Evolutionary conservation across 2,113 vertebrate species (phyloP).

Genomic region (Prinia subflava): DNA sequence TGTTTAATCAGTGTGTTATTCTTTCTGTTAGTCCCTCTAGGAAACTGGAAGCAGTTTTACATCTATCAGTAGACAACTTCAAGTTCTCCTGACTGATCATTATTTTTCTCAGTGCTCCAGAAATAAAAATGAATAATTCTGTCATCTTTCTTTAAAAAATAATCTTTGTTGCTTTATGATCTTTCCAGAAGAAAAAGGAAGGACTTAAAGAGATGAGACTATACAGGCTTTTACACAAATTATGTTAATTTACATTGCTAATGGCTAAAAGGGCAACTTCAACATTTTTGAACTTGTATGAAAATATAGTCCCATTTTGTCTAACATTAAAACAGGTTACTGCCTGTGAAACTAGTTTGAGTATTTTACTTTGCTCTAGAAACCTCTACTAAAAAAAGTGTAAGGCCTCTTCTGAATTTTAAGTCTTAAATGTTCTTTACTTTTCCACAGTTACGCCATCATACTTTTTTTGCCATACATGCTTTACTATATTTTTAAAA

Average conservation of each 20-base stretch:
- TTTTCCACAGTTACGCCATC: background rate
- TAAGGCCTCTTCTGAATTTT: background rate
- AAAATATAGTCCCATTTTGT: background rate
- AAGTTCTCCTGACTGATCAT: background rate
- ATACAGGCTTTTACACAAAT: background rate
- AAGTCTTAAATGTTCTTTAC: background rate
- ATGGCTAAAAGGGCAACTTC: background rate
- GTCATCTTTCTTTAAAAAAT: background rate
- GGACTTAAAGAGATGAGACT: background rate
- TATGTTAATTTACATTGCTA: background rate
- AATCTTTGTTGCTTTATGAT: background rate
- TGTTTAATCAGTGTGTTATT: background rate
- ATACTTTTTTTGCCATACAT: background rate
- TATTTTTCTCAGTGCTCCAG: background rate
- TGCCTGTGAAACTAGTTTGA: background rate
- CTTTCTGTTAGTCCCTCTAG: background rate
- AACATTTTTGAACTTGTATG: background rate
- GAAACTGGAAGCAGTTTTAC: background rate
- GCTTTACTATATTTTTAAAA: background rate
- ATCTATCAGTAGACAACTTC: background rate
- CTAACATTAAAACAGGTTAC: background rate
- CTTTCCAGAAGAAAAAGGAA: background rate
- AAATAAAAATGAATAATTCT: background rate
- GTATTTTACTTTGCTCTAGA: background rate
- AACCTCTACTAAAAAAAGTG: background rate